Evolutionary conservation across 2,888 invertebrate species (phyloP).

Genomic region (Parnassius apollo): DNA sequence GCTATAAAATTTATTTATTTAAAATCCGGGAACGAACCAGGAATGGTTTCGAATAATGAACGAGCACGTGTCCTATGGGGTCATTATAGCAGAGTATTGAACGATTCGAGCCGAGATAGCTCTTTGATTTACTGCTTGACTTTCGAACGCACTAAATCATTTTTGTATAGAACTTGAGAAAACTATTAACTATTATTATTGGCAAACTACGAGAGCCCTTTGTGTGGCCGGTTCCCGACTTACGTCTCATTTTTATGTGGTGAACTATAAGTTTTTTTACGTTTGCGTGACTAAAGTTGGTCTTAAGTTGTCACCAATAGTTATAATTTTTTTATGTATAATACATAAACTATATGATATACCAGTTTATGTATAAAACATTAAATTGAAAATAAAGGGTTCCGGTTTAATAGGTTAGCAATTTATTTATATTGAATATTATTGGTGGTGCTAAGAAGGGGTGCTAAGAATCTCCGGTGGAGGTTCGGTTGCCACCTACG

Average conservation of each 20-base stretch:
- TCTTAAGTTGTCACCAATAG: slow-evolving; percentile 29
- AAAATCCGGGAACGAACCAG: slow-evolving; percentile 57
- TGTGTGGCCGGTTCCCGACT: slow-evolving; percentile 52
- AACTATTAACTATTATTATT: slow-evolving; percentile 79
- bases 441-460: too few relatives aligned
- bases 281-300: slow-evolving; percentile 64
- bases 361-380: too few relatives aligned
- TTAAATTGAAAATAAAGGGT: too few relatives aligned
- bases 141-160: slow-evolving; percentile 77
- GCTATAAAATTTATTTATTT: slow-evolving; percentile 77
- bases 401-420: too few relatives aligned
- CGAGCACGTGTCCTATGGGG: slow-evolving; percentile 66
- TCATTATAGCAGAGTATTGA: slow-evolving; percentile 61
- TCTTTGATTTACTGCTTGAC: slow-evolving; percentile 74
- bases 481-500: too few relatives aligned
- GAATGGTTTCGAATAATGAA: slow-evolving; percentile 70
- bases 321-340: not conserved
- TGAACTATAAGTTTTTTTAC: slow-evolving; percentile 53
- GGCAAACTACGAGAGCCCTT: slow-evolving; percentile 64
- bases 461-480: too few relatives aligned
- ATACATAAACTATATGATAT: too few relatives aligned
- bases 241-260: slow-evolving; percentile 57
- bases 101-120: slow-evolving; percentile 59
- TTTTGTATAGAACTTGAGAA: slow-evolving; percentile 75
- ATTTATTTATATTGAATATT: too few relatives aligned